A percentile compares a stretch with the other conserved stretches of the same genome.
Evolutionary conservation across 2,888 invertebrate genomes (phyloP).

Genomic region (Limnephilus lunatus): DNA sequence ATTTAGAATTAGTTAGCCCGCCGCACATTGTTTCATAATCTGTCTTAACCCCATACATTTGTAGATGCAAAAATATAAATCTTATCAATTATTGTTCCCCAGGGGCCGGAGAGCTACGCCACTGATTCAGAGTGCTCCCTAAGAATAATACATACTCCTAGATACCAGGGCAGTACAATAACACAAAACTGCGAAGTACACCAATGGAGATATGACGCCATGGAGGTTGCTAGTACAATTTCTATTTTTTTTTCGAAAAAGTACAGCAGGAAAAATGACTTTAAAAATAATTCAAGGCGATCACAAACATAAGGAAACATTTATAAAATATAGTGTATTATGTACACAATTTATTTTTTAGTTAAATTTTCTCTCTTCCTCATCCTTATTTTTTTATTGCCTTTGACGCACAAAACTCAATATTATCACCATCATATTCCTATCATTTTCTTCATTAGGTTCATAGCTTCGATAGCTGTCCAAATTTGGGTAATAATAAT

Average conservation of each 20-base stretch:
- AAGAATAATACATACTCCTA: not conserved
- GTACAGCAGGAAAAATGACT: not conserved
- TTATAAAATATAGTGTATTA: too few species aligned
- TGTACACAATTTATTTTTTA: too few species aligned
- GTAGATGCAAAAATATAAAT: not conserved
- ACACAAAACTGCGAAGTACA: conserved; percentile 39
- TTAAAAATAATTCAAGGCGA: too few species aligned
- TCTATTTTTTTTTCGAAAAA: not conserved
- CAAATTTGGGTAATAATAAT: too few species aligned
- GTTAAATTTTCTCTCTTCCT: too few species aligned
- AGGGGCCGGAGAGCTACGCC: not conserved
- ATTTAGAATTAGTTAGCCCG: not conserved
- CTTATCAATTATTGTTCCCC: not conserved
- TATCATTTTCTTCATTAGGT: too few species aligned
- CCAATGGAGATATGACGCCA: not conserved
- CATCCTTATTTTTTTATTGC: too few species aligned
- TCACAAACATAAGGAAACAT: too few species aligned
- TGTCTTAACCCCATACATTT: not conserved
- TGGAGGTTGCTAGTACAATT: not conserved
- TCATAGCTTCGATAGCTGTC: too few species aligned
- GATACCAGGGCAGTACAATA: conserved; percentile 30
- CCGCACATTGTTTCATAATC: not conserved
- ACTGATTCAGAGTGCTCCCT: not conserved
- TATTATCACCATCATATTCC: too few species aligned
- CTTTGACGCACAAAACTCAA: too few species aligned